A percentile compares a stretch with the other conserved stretches of the same genome.
phyloP scores from a whole-genome alignment of 35 echinoderm and acorn worm species.

The Amphiura filiformis region DNA sequence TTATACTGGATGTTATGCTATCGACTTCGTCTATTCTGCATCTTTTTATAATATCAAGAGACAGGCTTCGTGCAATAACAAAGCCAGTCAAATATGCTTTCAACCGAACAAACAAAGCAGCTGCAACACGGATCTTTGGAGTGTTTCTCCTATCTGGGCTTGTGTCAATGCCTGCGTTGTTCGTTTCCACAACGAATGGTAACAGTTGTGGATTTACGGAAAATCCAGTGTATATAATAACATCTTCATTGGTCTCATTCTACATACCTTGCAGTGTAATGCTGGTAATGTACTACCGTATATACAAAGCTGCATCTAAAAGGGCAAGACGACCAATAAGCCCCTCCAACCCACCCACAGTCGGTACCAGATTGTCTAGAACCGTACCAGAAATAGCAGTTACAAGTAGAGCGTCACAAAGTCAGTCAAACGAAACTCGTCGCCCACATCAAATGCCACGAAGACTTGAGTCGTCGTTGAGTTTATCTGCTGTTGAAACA shows the following conservation, averaged over 20 bases:
- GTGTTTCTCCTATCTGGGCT: slow-evolving; percentile 45
- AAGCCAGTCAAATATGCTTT: slow-evolving; percentile 60
- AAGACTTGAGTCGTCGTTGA: background rate
- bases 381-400: background rate
- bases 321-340: no score
- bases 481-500: no score
- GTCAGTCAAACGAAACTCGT: background rate
- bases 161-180: slow-evolving; percentile 40
- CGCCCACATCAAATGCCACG: background rate
- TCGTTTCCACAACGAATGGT: slow-evolving; percentile 18
- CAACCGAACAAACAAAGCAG: slow-evolving; percentile 45
- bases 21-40: slow-evolving; percentile 67
- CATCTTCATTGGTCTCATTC: slow-evolving; percentile 47
- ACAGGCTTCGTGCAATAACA: slow-evolving; percentile 69
- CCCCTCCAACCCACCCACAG: slow-evolving; percentile 9
- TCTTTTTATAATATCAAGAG: slow-evolving; percentile 65
- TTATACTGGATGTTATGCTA: slow-evolving; percentile 51
- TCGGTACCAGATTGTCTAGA: background rate
- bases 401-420: no score
- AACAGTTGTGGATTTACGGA: background rate
- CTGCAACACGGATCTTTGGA: slow-evolving; percentile 30
- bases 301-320: slow-evolving; percentile 50
- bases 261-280: slow-evolving; percentile 53
- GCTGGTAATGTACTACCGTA: slow-evolving; percentile 47
- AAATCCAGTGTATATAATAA: slow-evolving; percentile 11